phyloP scores from a whole-genome alignment of 2,888 invertebrate species.

The Archips xylosteana region DNA sequence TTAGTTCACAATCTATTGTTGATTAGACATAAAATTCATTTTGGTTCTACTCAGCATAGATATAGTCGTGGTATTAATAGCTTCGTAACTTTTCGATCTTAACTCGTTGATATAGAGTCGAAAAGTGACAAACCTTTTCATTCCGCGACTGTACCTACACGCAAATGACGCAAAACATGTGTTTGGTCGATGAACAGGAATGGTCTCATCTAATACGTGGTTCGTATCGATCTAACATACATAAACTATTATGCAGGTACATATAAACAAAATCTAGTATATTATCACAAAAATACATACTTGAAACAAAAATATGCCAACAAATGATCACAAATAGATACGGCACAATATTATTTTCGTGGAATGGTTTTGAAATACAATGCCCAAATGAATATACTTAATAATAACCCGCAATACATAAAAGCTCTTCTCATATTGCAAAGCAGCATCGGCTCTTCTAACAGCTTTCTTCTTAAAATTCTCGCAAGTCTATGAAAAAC shows the following conservation, averaged over 20 bases:
- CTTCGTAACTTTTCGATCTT: too few relatives aligned
- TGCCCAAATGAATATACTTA: slow-evolving; percentile 32
- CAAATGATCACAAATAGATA: slow-evolving; percentile 44
- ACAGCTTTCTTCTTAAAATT: slow-evolving; percentile 56
- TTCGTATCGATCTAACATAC: neutral
- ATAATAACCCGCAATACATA: slow-evolving; percentile 22
- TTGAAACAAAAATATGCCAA: slow-evolving; percentile 22
- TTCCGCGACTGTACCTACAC: too few relatives aligned
- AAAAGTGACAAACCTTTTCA: too few relatives aligned
- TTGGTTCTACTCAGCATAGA: neutral
- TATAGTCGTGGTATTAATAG: too few relatives aligned
- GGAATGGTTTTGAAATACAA: slow-evolving; percentile 65
- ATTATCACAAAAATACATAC: slow-evolving; percentile 15
- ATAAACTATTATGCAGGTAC: slow-evolving; percentile 7
- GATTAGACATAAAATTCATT: too few relatives aligned
- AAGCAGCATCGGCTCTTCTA: slow-evolving; percentile 45
- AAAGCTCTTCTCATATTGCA: slow-evolving; percentile 11
- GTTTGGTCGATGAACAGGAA: neutral
- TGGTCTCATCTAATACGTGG: neutral
- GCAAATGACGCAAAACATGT: neutral
- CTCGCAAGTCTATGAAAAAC: slow-evolving; percentile 66
- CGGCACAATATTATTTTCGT: slow-evolving; percentile 51
- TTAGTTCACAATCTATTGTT: too few relatives aligned
- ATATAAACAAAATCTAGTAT: slow-evolving; percentile 22
- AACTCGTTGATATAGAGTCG: too few relatives aligned